Conservation (phyloP, 2,888 invertebrate genomes). For the Eretmocerus hayati region DNA sequence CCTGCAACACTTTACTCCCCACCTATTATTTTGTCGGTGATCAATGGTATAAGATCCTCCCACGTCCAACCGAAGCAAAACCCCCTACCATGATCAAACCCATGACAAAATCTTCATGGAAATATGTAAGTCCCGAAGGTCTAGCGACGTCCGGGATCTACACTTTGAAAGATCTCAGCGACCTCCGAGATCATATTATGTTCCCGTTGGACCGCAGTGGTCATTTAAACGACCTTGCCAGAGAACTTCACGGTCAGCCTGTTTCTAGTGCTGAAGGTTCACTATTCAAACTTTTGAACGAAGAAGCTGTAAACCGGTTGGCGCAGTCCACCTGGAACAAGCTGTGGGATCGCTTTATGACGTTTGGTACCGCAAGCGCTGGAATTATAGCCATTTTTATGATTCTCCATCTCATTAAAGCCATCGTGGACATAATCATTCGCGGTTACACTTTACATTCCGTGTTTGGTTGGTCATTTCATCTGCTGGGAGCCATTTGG, state of each 20-base stretch:
- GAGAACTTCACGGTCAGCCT: neutral
- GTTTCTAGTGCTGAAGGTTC: neutral
- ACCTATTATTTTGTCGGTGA: neutral
- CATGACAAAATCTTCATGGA: too few species aligned
- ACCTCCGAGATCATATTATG: too few species aligned
- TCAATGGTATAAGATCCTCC: neutral
- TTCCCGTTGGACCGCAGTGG: too few species aligned
- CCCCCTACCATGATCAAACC: too few species aligned
- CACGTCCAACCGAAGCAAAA: neutral
- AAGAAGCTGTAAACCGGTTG: neutral
- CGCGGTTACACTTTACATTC: neutral
- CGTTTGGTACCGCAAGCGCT: neutral
- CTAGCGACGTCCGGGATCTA: too few species aligned
- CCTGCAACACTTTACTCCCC: neutral
- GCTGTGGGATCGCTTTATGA: neutral
- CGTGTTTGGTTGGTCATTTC: neutral
- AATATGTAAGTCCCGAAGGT: too few species aligned
- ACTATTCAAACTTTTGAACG: neutral
- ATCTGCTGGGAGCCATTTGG: neutral
- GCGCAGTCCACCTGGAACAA: neutral
- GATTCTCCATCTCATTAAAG: neutral
- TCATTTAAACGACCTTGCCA: too few species aligned
- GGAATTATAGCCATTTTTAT: neutral
- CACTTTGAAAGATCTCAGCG: too few species aligned
- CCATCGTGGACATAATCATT: neutral